Conservation (phyloP, 2,113 vertebrate species). For the Redunca redunca region DNA sequence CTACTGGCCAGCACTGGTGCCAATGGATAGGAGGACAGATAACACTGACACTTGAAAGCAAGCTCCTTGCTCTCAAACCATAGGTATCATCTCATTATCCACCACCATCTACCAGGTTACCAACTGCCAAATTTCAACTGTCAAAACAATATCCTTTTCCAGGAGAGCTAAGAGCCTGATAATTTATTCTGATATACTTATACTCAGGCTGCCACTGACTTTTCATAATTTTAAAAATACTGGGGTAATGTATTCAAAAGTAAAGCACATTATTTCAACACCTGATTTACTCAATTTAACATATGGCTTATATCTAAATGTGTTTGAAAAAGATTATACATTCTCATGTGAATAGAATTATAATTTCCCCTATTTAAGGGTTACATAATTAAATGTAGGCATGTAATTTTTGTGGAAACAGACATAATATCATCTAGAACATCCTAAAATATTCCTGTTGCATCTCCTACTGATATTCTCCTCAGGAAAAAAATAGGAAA, state of each 20-base stretch:
- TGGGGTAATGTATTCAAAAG: conserved; percentile 36
- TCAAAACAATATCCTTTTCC: not conserved
- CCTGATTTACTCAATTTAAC: conserved; percentile 64
- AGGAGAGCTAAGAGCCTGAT: not conserved
- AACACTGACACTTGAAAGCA: not conserved
- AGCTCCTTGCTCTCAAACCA: not conserved
- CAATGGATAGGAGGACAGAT: too few species aligned
- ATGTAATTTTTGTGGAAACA: conserved; percentile 53
- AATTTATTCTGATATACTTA: not conserved
- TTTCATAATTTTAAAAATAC: conserved; percentile 43
- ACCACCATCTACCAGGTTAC: not conserved
- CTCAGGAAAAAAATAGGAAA: not conserved
- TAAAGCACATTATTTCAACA: conserved; percentile 52
- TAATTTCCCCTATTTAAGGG: conserved; percentile 29
- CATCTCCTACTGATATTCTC: not conserved
- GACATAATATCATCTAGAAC: conserved; percentile 43
- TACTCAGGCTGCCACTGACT: not conserved
- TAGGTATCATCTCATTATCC: not conserved
- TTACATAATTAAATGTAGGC: conserved; percentile 44
- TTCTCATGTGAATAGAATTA: conserved; percentile 54
- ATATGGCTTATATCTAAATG: conserved; percentile 57
- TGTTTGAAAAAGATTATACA: conserved; percentile 50
- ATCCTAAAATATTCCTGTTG: conserved; percentile 32
- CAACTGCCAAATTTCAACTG: not conserved
- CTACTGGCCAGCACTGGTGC: not conserved